Percentiles rank a stretch among this genome's conserved stretches.
These are phyloP conservation scores for Serranochromis macrocephalus DNA, from an alignment of 2,113 vertebrate genomes.

Conservation along the genomic window DNA sequence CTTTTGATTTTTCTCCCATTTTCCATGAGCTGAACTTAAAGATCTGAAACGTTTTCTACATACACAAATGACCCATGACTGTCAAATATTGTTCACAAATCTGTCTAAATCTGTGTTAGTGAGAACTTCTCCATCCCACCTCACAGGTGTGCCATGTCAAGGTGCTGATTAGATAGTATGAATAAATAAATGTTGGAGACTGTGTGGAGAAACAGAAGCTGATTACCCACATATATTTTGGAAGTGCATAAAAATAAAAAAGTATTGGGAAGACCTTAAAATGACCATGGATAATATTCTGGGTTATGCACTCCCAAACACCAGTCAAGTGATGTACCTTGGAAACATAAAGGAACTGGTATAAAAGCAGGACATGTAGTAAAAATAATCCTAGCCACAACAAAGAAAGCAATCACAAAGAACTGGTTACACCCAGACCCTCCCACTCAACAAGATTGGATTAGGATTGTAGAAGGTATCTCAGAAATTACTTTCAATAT, in stretches of 20 bases:
- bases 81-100: neutral
- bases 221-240: fast-evolving
- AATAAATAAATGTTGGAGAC: neutral
- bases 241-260: neutral
- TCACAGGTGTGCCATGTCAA: neutral
- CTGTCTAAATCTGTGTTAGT: neutral
- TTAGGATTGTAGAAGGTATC: neutral
- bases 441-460: neutral
- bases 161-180: neutral
- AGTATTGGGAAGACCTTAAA: neutral
- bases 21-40: neutral
- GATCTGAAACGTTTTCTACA: neutral
- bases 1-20: neutral
- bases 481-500: neutral
- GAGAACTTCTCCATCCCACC: neutral
- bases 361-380: neutral
- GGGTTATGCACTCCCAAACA: neutral
- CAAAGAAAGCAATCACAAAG: neutral
- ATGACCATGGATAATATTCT: neutral
- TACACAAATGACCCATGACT: fast-evolving
- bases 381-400: fast-evolving
- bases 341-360: neutral
- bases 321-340: fast-evolving
- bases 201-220: neutral
- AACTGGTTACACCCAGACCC: neutral